phyloP scores from a whole-genome alignment of 2,888 invertebrate species.

The Drosophila picticornis region DNA sequence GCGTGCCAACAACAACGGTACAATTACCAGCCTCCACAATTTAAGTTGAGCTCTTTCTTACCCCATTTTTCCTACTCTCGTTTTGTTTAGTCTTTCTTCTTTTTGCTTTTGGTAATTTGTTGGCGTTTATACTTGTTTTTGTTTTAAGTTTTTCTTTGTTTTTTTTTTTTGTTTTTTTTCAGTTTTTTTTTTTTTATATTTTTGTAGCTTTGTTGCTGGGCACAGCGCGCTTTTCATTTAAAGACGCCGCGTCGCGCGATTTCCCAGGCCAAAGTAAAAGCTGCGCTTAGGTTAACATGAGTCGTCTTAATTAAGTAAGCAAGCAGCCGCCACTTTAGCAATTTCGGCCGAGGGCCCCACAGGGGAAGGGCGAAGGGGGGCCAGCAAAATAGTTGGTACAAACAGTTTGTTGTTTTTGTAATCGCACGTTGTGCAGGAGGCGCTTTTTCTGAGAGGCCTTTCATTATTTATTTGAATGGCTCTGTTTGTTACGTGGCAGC shows the following conservation, averaged over 20 bases:
- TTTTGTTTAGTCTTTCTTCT: not conserved
- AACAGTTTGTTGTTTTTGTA: slow-evolving; percentile 9
- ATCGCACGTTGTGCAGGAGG: slow-evolving; percentile 35
- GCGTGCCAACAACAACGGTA: slow-evolving; percentile 34
- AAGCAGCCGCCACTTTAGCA: slow-evolving; percentile 30
- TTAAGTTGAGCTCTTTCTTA: slow-evolving; percentile 19
- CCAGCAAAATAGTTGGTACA: not conserved
- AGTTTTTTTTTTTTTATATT: slow-evolving; percentile 10
- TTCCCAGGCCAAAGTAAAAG: slow-evolving; percentile 69
- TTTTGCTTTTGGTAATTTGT: slow-evolving; percentile 63
- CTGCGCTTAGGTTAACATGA: slow-evolving; percentile 55
- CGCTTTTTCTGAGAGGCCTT: slow-evolving; percentile 32
- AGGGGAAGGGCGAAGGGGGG: not conserved
- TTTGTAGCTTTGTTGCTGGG: slow-evolving; percentile 30
- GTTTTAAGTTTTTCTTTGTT: not conserved
- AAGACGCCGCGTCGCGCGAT: slow-evolving; percentile 52
- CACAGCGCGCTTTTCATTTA: slow-evolving; percentile 59
- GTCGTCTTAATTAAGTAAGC: slow-evolving; percentile 59
- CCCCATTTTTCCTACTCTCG: slow-evolving; percentile 11
- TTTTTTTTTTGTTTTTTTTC: slow-evolving; percentile 7
- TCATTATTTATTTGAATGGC: slow-evolving; percentile 38
- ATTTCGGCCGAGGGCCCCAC: slow-evolving; percentile 9
- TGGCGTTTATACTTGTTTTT: slow-evolving; percentile 42
- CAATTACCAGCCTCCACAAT: slow-evolving; percentile 57
- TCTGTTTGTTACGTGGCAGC: slow-evolving; percentile 33